phyloP scores from a whole-genome alignment of 2,797 vertebrate species.

The Danio jaintianensis region DNA sequence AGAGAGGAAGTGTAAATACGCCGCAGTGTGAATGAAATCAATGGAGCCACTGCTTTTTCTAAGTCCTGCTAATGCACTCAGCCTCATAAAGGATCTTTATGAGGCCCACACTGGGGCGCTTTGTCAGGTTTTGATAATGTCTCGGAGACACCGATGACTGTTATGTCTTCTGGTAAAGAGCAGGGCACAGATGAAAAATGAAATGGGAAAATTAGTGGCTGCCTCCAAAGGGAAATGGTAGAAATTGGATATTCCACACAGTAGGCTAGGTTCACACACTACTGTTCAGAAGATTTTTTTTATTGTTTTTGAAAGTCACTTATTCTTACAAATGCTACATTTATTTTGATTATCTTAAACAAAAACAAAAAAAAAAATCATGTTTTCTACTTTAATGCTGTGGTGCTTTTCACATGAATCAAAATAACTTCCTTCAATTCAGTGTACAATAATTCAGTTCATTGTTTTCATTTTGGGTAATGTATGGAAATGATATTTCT shows the following conservation, averaged over 20 bases:
- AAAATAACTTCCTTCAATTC: too few relatives aligned
- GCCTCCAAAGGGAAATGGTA: not conserved
- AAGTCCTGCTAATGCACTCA: slow-evolving; percentile 22
- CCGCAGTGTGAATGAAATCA: slow-evolving; percentile 70
- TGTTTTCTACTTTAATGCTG: too few relatives aligned
- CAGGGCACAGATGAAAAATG: slow-evolving; percentile 53
- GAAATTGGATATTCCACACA: not conserved
- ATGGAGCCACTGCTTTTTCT: slow-evolving; percentile 64
- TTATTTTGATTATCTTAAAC: not conserved
- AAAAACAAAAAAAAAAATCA: too few relatives aligned
- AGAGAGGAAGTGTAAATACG: slow-evolving; percentile 66
- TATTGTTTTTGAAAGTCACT: not conserved
- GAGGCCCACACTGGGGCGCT: slow-evolving; percentile 73
- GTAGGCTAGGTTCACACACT: not conserved
- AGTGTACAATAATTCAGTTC: too few relatives aligned
- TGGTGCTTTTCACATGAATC: too few relatives aligned
- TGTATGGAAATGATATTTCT: too few relatives aligned
- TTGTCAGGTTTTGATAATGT: slow-evolving; percentile 78
- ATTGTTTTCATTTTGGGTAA: too few relatives aligned
- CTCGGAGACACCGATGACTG: slow-evolving; percentile 64
- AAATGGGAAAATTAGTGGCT: slow-evolving; percentile 14
- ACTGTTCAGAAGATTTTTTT: not conserved
- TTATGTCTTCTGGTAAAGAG: slow-evolving; percentile 66
- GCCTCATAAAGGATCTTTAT: slow-evolving; percentile 78
- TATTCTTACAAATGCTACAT: not conserved